Evolutionary conservation across 2,888 invertebrate species (phyloP), one percentile per base, ranked within the genome.

Genomic region (Axea sp.): DNA sequence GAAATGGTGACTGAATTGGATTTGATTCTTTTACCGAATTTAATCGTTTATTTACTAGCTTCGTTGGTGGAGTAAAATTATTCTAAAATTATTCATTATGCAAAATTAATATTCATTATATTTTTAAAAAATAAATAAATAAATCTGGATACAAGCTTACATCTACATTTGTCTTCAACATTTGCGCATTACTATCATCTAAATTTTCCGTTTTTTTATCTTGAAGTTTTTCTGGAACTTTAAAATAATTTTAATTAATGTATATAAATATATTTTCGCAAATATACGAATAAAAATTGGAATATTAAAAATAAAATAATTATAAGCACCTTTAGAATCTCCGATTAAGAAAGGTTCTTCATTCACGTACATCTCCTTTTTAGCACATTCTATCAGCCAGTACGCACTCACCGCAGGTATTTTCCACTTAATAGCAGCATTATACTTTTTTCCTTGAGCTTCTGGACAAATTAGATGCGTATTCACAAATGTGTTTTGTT

Each of bases 391-490:
- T 35, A 93, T 82, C 43, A 97, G 84, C 97, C 97, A 97, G 5
- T 91, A 88, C 5, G 92, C 92, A 0, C 87, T 91, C 0, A 97
- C 93, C 0, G 94, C 94, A 0, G 96, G 96, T 62, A 96, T 88
- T 6, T 91, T 91, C 98, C 97, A 98, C 85, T 94, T 95, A 0
- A 93, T 81, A 0, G 95, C 95, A 0, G 96, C 96, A 30, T 89
- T 89, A 83, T 94, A 95, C 84, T 97, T 98, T 78, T 93, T 94
- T 0, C 96, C 96, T 11, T 89, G 89, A 0, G 95, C 89, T 0
- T 89, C 89, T 2, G 93, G 92, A 75, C 94, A 95, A 1, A 98
- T 89, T 0, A 98, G 89, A 85, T 98, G 94, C 0, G 97, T 97
- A 0, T 93, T 94, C 0, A 92, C 93, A 0, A 89, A 78, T 0